Base-by-base conservation (phyloP, 1,140 invertebrate genomes). In the Saccostrea glomerata region DNA sequence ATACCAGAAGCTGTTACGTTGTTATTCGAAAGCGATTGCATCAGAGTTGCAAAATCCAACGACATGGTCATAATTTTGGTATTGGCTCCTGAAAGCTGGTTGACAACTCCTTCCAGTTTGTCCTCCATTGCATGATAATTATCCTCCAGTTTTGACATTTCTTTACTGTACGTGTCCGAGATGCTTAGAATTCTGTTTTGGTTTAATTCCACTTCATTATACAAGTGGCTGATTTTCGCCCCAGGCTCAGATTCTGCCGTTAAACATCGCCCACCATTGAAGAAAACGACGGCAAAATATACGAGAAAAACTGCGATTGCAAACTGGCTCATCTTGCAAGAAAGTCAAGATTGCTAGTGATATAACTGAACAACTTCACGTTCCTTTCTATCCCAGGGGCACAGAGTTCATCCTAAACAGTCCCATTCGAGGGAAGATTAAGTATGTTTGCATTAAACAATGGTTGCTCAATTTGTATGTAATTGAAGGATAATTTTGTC, bases 101-200 rank as follows among this genome's bases (percentile, higher is more conserved):
- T 30, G 12, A 77, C 11, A 36, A 9, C 25, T 40, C 25, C 70
- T 77, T 77, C 70, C 30, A 77, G 70, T 77, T 30, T 25, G 9
- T 77, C 30, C 30, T 25, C 25, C 70, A 77, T 77, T 13, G 23
- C 25, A 13, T 23, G 25, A 36, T 36, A 36, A 30, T 77, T 77
- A 6, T 36, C 70, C 70, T 25, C 13, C 70, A 77, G 13, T 17
- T 77, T 36, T 1, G 70, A 77, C 9, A 77, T 36, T 25, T 30
- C 70, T 30, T 77, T 77, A 13, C 70, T 25, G 25, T 77, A 77
- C 15, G 23, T 13, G 12, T 77, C 30, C 30, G 23, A 23, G 25
- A 77, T 77, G 7, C 23, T 30, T 2, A 77, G 23, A 36, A 77
- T 77, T 77, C 70, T 77, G 70, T 77, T 77, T 36, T 77, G 70